Base-by-base conservation (phyloP, 2,113 vertebrate genomes). In the Hirundichthys speculiger region DNA sequence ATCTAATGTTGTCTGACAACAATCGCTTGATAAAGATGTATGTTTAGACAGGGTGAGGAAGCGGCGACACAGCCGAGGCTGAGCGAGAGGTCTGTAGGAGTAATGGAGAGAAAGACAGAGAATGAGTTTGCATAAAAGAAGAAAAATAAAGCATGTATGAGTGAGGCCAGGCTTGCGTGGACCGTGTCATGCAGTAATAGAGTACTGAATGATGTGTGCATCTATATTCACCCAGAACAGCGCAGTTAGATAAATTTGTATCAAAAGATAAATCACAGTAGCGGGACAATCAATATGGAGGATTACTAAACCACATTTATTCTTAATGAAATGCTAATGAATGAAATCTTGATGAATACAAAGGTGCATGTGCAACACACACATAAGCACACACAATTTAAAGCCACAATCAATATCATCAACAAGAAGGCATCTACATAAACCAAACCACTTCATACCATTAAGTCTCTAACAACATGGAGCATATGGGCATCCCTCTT, bases 1-100 rank as follows among this genome's bases (percentile, higher is more conserved):
- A 99, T 99, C 98, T 98, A 97, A 98, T 98, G 96, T 96, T 97
- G 96, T 98, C 96, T 98, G 98, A 98, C 96, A 98, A 98, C 94
- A 97, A 94, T 92, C 91, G 89, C 96, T 95, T 98, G 98, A 99
- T 98, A 98, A 98, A 98, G 97, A 98, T 95, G 96, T 98, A 98
- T 99, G 96, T 93, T 96, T 96, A 94, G 79, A 88, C 77, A 81
- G 86, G 87, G 82, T 67, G 69, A 78, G 78, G 86, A 86, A 79
- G 86, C 73, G 77, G 79, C 55, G 69, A 79, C 41, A 69, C 66
- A 34, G 74, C 43, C 14, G 34, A 58, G 73, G 64, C 40, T 54
- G 64, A 80, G 19, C 62, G 48, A 62, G 58, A 45, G 25, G 20
- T 45, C 54, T 25, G 68, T 16, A 54, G 1, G 39, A 42, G 48